Base-by-base conservation (phyloP, 2,888 invertebrate species). In the Dryomyza anilis region DNA sequence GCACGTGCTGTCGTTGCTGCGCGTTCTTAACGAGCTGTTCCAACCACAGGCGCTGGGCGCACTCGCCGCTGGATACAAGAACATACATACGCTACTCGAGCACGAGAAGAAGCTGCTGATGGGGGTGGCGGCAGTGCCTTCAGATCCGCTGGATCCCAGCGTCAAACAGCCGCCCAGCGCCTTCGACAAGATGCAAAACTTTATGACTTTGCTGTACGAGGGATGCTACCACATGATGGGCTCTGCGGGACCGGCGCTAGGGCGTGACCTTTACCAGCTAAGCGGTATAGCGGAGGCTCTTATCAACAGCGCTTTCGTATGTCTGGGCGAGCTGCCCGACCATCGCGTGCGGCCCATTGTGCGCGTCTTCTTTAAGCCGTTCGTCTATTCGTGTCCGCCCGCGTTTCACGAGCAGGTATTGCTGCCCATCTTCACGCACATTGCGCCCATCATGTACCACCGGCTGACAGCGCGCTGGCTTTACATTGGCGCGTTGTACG, bases 381-480 rank as follows among this genome's bases (percentile, higher is more conserved):
- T 94, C 75, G 88, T 96, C 71, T 89, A 89, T 78, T 91, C 91
- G 71, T 96, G 96, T 79, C 95, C 95, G 61, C 89, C 91, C 45
- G 89, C 91, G 65, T 92, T 90, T 82, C 91, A 92, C 77, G 88
- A 87, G 63, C 85, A 86, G 68, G 93, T 94, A 36, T 85, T 95
- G 46, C 83, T 95, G 77, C 95, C 95, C 53, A 86, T 96, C 55
- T 85, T 96, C 67, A 87, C 89, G 3, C 91, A 91, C 74, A 85
- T 94, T 43, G 88, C 92, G 58, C 93, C 94, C 1, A 89, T 91
- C 21, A 90, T 90, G 89, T 84, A 89, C 64, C 85, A 86, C 48
- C 88, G 92, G 72, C 81, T 94, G 66, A 89, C 89, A 57, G 85
- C 87, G 36, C 90, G 93, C 67, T 94, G 94, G 94, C 88, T 91